Conservation (phyloP, 2,888 invertebrate genomes). For the Clusia tigrina region DNA sequence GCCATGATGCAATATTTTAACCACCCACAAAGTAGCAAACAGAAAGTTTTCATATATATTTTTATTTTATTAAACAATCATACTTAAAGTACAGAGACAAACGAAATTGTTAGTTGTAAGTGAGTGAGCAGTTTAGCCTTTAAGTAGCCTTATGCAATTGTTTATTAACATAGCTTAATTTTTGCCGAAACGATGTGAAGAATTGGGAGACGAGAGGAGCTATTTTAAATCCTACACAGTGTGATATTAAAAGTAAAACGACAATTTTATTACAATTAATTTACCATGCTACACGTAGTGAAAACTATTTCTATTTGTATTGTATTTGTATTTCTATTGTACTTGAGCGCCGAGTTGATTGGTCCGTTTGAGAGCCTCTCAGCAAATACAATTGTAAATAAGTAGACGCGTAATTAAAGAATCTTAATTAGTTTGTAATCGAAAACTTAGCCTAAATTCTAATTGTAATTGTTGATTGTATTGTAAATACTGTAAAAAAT, state of each 20-base stretch:
- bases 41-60: not conserved
- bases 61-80: too few relatives aligned
- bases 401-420: not conserved
- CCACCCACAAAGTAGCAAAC: not conserved
- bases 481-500: constrained; percentile 19
- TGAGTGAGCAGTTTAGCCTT: not conserved
- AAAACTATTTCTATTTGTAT: not conserved
- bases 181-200: constrained; percentile 32
- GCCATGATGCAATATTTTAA: not conserved
- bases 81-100: not conserved
- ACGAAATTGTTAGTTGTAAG: constrained; percentile 7
- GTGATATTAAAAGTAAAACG: constrained; percentile 61
- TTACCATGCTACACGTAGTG: not conserved
- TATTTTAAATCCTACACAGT: constrained; percentile 59
- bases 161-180: constrained; percentile 39
- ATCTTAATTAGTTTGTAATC: not conserved
- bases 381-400: constrained; percentile 20
- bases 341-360: not conserved
- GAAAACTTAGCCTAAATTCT: constrained; percentile 4
- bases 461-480: not conserved
- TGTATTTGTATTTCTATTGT: too few relatives aligned
- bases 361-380: not conserved
- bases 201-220: constrained; percentile 21
- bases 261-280: not conserved
- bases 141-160: constrained; percentile 19